Evolutionary conservation across 2,113 vertebrate genomes (phyloP), one percentile per base, ranked within the genome.

Genomic region (Regulus satrapa): DNA sequence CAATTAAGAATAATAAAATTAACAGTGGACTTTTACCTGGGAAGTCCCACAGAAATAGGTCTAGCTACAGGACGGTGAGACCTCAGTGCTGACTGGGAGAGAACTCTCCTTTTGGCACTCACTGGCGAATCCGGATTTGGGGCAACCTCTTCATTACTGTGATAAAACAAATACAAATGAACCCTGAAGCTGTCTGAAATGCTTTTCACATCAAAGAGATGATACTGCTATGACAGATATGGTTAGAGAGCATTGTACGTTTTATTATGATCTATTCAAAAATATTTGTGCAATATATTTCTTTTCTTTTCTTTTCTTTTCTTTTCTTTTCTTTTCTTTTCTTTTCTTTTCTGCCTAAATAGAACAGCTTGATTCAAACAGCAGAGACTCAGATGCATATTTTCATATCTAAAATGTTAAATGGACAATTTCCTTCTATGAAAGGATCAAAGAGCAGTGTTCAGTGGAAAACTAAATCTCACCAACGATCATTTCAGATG

Each of bases 11-110:
- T 12, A 93, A 67, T 14, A 31, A 49, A 81, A 24, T 11, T 11
- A 81, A 19, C 6, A 45, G 26, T 24, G 32, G 17, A 38, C 64
- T 94, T 96, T 74, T 83, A 99, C 99, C 99, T 98, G 94, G 98
- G 98, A 40, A 99, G 95, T 66, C 98, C 98, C 71, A 98, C 94
- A 83, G 98, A 97, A 83, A 99, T 46, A 2, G 99, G 99, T 95
- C 99, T 97, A 68, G 99, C 99, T 78, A 99, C 99, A 7, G 99
- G 99, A 91, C 98, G 99, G 94, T 99, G 99, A 36, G 99, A 99
- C 34, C 98, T 98, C 94, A 99, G 97, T 1, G 99, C 99, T 5
- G 99, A 99, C 69, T 97, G 98, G 58, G 99, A 99, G 40, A 99
- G 98, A 36, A 98, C 97, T 88, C 98, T 98, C 77, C 99, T 98